These are phyloP conservation scores for Oxyura jamaicensis DNA, from an alignment of 2,113 vertebrate species.

Conservation along the genomic window DNA sequence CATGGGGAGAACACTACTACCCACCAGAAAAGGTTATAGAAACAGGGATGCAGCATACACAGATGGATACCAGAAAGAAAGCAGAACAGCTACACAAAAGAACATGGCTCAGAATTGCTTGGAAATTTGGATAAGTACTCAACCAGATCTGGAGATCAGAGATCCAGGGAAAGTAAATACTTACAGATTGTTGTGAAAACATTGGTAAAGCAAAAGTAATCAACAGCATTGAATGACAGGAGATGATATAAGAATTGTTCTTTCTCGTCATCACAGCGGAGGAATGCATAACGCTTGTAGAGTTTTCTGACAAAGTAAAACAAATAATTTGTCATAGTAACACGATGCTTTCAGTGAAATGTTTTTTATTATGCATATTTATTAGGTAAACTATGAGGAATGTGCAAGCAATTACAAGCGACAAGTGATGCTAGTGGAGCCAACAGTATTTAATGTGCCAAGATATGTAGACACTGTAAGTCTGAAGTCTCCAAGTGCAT, in stretches of 20 bases:
- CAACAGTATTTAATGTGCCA: not conserved
- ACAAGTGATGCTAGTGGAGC: not conserved
- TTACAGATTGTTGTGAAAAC: slow-evolving; percentile 98
- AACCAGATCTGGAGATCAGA: not conserved
- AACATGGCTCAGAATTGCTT: not conserved
- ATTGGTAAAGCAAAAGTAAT: slow-evolving; percentile 99
- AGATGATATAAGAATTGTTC: slow-evolving; percentile 99
- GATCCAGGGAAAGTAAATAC: slow-evolving; percentile 63
- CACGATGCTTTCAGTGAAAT: not conserved
- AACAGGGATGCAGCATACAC: not conserved
- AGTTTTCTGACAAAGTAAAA: slow-evolving; percentile 86
- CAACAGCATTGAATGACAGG: slow-evolving; percentile 96
- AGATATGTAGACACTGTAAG: not conserved
- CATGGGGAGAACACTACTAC: not conserved
- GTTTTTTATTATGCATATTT: not conserved
- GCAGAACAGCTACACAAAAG: not conserved
- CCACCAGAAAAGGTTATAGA: not conserved
- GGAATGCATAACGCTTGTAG: slow-evolving; percentile 97
- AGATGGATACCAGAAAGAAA: not conserved
- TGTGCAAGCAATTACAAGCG: not conserved
- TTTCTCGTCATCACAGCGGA: slow-evolving; percentile 97
- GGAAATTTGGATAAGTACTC: not conserved
- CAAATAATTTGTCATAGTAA: slow-evolving; percentile 49
- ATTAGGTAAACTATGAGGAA: slow-evolving; percentile 1
- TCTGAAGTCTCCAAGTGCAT: not conserved